Base-by-base conservation (phyloP, 1,140 invertebrate genomes). In the Venustaconcha ellipsiformis region DNA sequence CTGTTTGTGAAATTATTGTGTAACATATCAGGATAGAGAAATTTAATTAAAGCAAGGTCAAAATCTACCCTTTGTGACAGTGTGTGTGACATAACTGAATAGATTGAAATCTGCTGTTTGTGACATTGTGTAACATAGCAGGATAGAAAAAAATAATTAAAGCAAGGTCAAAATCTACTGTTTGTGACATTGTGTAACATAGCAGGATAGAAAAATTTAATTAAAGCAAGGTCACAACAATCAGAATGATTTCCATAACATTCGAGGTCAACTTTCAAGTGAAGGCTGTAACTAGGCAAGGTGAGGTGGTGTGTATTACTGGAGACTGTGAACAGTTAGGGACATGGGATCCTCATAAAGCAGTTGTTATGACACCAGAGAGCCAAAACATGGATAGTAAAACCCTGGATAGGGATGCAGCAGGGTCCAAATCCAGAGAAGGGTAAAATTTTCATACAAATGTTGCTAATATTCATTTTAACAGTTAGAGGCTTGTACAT, bases 201-300 rank as follows among this genome's bases (percentile, higher is more conserved):
- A 37, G 37, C 37, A 37, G 37, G 1, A 37, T 37, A 37, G 37
- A 37, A 5, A 37, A 37, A 37, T 37, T 37, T 37, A 48, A 48
- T 48, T 48, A 8, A 48, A 48, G 37, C 8, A 48, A 48, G 8
- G 11, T 48, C 37, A 48, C 37, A 48, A 48, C 37, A 11, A 48
- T 48, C 37, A 48, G 4, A 48, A 48, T 77, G 63, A 26, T 8
- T 13, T 77, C 70, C 13, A 55, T 77, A 15, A 72, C 55, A 30
- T 77, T 67, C 23, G 75, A 72, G 48, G 76, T 78, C 23, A 56
- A 62, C 59, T 78, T 78, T 30, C 64, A 60, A 17, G 76, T 78
- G 8, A 30, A n/a, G 0, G 71, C 26, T n/a, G 18, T 55, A 20
- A 72, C 71, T 4, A 4, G 37, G 17, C n/a, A n/a, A 1, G 67